These are phyloP conservation scores for Papilio polytes DNA, from an alignment of 1,140 invertebrate species.

Conservation along the genomic window DNA sequence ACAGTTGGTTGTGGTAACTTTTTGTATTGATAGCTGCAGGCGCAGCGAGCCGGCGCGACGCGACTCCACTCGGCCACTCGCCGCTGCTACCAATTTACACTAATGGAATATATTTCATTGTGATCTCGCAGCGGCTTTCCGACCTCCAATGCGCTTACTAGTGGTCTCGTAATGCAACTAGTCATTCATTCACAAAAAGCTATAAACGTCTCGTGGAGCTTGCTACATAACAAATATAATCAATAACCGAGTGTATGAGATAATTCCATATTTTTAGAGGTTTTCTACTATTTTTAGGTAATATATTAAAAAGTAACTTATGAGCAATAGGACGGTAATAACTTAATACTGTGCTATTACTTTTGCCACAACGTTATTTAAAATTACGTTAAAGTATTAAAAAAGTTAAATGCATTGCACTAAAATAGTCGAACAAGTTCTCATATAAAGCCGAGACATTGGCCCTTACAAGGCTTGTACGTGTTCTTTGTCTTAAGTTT, in stretches of 20 bases:
- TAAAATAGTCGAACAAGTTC: conserved; percentile 46
- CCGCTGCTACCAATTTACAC: conserved; percentile 70
- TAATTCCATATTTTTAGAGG: too few relatives aligned
- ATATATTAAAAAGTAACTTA: too few relatives aligned
- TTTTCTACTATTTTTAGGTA: too few relatives aligned
- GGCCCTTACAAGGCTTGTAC: conserved; percentile 67
- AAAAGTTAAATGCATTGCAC: conserved; percentile 9
- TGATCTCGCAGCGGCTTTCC: conserved; percentile 60
- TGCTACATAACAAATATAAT: not conserved
- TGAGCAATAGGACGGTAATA: too few relatives aligned
- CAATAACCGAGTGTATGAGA: not conserved
- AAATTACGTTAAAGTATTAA: conserved; percentile 5
- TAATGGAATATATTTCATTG: conserved; percentile 81
- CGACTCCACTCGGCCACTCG: conserved; percentile 55
- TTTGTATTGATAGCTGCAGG: conserved; percentile 28
- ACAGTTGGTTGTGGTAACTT: conserved; percentile 23
- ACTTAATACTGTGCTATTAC: not conserved
- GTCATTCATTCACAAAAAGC: conserved; percentile 10
- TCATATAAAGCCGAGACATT: conserved; percentile 69
- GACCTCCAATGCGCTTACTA: conserved; percentile 48
- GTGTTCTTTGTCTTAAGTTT: conserved; percentile 81
- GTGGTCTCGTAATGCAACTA: conserved; percentile 50
- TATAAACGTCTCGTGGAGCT: not conserved
- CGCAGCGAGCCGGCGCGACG: conserved; percentile 42
- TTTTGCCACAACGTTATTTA: not conserved